These are phyloP conservation scores for Theristicus caerulescens DNA, from an alignment of 2,113 vertebrate genomes.

Conservation along the genomic window DNA sequence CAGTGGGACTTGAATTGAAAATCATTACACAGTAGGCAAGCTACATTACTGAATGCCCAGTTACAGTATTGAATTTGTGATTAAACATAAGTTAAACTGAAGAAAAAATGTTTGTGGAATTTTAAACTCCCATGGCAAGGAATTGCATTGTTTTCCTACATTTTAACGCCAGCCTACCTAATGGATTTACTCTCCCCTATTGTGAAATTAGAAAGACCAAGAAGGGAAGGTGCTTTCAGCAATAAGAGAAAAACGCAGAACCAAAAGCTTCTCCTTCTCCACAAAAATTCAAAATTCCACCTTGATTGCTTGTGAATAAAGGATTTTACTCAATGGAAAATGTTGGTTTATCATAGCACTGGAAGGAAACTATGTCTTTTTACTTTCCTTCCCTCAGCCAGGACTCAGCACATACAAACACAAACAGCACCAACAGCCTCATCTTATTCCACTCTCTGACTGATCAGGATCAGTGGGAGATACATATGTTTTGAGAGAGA, in stretches of 20 bases:
- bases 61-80: constrained; percentile 24
- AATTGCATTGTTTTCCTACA: background rate
- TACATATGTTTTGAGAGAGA: background rate
- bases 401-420: background rate
- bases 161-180: background rate
- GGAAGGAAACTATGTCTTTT: background rate
- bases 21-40: background rate
- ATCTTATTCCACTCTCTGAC: background rate
- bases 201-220: background rate
- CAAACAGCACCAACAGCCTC: background rate
- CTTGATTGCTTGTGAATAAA: background rate
- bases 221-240: background rate
- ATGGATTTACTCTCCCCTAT: background rate
- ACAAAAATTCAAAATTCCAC: background rate
- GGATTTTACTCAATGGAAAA: background rate
- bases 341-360: background rate
- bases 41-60: background rate
- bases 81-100: background rate
- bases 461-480: background rate
- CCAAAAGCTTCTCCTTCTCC: background rate
- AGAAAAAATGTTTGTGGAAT: constrained; percentile 6
- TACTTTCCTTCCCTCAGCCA: background rate
- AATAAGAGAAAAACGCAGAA: background rate
- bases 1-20: background rate
- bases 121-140: background rate